phyloP scores from a whole-genome alignment of 2,113 vertebrate genomes.

The Theristicus caerulescens region DNA sequence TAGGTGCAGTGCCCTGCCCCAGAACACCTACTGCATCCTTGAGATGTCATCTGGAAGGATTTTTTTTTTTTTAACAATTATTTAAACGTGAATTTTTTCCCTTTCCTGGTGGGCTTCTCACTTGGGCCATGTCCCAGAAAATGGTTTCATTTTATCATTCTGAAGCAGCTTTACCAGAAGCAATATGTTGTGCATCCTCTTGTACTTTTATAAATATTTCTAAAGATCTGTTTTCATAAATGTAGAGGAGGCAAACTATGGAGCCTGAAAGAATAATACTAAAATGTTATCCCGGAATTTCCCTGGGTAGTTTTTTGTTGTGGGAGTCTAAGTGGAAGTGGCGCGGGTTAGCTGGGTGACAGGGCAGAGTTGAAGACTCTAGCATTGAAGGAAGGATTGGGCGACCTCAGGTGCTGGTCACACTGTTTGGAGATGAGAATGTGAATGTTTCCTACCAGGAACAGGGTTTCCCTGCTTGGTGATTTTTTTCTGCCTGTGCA shows the following conservation, averaged over 20 bases:
- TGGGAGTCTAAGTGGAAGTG: neutral
- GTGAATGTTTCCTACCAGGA: neutral
- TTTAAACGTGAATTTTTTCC: neutral
- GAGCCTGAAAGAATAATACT: neutral
- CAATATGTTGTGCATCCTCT: neutral
- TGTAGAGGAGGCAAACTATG: neutral
- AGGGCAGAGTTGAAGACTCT: neutral
- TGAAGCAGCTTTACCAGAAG: neutral
- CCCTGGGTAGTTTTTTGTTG: neutral
- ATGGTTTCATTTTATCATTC: neutral
- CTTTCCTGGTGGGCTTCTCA: neutral
- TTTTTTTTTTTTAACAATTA: neutral
- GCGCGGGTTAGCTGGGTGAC: neutral
- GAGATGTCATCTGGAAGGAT: neutral
- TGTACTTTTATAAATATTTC: neutral
- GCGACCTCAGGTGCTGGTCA: neutral
- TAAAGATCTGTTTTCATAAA: neutral
- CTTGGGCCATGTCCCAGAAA: neutral
- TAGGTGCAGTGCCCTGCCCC: neutral
- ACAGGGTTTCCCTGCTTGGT: neutral
- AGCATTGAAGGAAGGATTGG: neutral
- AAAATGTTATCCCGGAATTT: neutral
- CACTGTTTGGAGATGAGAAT: neutral
- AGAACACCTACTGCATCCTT: neutral
- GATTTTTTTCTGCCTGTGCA: neutral